phyloP scores from a whole-genome alignment of 2,113 vertebrate species.

The Rhinolophus ferrumequinum region DNA sequence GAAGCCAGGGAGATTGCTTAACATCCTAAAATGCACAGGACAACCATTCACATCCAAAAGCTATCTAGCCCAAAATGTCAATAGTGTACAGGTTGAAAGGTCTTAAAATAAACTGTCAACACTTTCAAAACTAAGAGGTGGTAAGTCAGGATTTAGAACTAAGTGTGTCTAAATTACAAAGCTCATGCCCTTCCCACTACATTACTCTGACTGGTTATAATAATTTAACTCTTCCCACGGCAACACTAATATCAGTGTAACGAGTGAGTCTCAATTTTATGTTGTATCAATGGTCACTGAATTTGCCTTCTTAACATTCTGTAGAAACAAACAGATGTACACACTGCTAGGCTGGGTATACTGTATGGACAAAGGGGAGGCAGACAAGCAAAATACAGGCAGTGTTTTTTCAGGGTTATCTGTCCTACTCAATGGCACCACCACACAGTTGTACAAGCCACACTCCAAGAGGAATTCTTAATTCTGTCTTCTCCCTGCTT shows the following conservation, averaged over 20 bases:
- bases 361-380: background rate
- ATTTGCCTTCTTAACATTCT: background rate
- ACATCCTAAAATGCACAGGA: background rate
- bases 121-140: background rate
- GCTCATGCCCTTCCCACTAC: background rate
- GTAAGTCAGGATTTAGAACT: background rate
- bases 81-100: background rate
- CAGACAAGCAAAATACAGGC: background rate
- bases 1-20: background rate
- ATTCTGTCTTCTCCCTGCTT: background rate
- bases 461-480: background rate
- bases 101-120: background rate
- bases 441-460: background rate
- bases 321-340: background rate
- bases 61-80: background rate
- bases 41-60: background rate
- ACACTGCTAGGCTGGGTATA: background rate
- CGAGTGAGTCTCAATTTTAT: background rate
- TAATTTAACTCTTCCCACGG: background rate
- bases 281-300: background rate
- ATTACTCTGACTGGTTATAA: background rate
- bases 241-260: background rate
- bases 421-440: background rate
- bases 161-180: background rate
- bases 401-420: background rate